Base-by-base conservation (phyloP, 1,140 invertebrate species). In the Maconellicoccus hirsutus region DNA sequence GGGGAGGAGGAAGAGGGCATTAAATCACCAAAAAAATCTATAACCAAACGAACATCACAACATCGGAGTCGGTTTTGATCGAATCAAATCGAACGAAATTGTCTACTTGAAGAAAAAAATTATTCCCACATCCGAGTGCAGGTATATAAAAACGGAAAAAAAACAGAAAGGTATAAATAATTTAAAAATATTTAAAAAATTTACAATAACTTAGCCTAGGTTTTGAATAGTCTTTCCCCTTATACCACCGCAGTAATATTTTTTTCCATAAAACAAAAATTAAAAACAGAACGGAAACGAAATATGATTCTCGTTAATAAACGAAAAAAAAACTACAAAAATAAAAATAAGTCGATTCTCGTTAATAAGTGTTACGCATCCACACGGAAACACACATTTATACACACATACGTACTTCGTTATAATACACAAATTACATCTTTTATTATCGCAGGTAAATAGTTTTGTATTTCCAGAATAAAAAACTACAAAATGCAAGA, bases 151-250 rank as follows among this genome's bases (percentile, higher is more conserved):
- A 66, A 66, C 61, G 61, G 61, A 23, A 59, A 59, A n/a, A n/a
- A 66, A 66, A 66, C 61, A 66, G 61, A 66, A 66, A 66, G 61
- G 61, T 66, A 66, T 66, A 66, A 66, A 66, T 66, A 66, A 66
- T 66, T 66, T 66, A 66, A 66, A 66, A 66, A 66, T 66, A 66
- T 66, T 66, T 66, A 66, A 66, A 66, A 66, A 66, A 66, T 66
- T 66, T 66, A 66, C 61, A 66, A 66, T 66, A 66, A 66, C 61
- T 66, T 66, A 66, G 25, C 8, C 61, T 66, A 66, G 25, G 61
- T 16, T 19, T 59, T 23, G 25, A 52, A 52, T 52, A 66, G 61
- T 66, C 61, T 66, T 66, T 26, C 61, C 61, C 61, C 21, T 66
- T 66, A 4, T 16, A 26, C 61, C 25, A 23, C 22, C 8, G 10